Conservation (phyloP, 2,797 vertebrate genomes). For the Capromys pilorides region DNA sequence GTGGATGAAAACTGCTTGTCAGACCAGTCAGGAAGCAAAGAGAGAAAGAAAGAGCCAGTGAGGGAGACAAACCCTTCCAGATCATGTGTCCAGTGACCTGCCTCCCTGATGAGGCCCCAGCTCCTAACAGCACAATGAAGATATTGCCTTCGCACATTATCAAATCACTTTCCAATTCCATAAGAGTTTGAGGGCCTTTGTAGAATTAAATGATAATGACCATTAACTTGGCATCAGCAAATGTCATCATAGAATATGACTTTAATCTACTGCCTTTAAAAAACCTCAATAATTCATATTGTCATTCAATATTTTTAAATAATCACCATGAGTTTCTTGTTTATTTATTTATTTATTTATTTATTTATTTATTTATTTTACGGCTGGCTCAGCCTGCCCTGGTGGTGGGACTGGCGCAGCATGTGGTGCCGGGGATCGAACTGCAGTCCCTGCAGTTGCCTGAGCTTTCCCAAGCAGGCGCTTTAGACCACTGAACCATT, state of each 20-base stretch:
- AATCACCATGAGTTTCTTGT: slow-evolving; percentile 6
- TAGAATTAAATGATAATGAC: not conserved
- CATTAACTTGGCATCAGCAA: slow-evolving; percentile 11
- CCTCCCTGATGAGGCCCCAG: not conserved
- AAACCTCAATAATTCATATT: slow-evolving; percentile 31
- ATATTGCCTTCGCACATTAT: not conserved
- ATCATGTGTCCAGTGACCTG: not conserved
- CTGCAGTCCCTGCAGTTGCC: too few species aligned
- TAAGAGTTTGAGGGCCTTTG: not conserved
- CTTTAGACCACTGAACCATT: too few species aligned
- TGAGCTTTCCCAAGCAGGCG: too few species aligned
- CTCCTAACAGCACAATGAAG: not conserved
- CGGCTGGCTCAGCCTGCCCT: too few species aligned
- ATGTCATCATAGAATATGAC: not conserved
- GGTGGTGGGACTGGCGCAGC: too few species aligned
- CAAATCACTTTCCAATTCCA: not conserved
- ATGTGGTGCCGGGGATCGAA: too few species aligned
- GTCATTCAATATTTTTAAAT: slow-evolving; percentile 29
- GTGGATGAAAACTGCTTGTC: not conserved
- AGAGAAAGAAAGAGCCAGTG: not conserved
- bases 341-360: too few species aligned
- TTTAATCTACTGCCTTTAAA: slow-evolving; percentile 38
- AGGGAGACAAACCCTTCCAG: not conserved
- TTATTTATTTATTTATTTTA: too few species aligned
- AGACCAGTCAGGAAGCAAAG: not conserved